Percentiles rank a stretch among this genome's conserved stretches.
phyloP scores from a whole-genome alignment of 2,113 vertebrate species.

The Copsychus sechellarum region DNA sequence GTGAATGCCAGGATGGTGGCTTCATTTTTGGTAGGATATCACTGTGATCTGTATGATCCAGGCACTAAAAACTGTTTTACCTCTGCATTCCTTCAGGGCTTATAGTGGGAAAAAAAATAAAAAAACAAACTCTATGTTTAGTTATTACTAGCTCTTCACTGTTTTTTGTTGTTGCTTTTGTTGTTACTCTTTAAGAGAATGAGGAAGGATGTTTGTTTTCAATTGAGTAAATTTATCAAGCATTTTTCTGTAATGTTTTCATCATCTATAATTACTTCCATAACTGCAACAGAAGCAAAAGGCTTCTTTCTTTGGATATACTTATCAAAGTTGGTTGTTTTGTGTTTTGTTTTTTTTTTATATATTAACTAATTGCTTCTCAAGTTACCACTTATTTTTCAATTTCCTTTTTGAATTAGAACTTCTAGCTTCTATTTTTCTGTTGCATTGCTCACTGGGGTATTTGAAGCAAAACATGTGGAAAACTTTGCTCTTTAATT shows the following conservation, averaged over 20 bases:
- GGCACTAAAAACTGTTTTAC: neutral
- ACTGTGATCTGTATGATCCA: neutral
- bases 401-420: neutral
- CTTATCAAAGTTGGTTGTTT: neutral
- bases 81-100: neutral
- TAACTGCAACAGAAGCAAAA: neutral
- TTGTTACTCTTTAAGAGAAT: neutral
- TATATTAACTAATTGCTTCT: neutral
- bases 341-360: neutral
- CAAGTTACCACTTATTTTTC: neutral
- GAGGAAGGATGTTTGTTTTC: neutral
- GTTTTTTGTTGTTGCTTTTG: neutral
- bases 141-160: neutral
- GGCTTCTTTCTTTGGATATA: neutral
- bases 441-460: neutral
- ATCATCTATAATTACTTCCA: neutral
- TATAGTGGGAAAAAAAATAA: neutral
- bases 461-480: neutral
- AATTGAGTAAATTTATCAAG: neutral
- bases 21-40: neutral
- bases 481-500: neutral
- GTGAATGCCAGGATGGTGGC: accelerated
- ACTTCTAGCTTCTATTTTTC: neutral
- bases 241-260: neutral
- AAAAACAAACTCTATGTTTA: neutral